Evolutionary conservation across 2,113 vertebrate species (phyloP).

Genomic region (Craseonycteris thonglongyai): DNA sequence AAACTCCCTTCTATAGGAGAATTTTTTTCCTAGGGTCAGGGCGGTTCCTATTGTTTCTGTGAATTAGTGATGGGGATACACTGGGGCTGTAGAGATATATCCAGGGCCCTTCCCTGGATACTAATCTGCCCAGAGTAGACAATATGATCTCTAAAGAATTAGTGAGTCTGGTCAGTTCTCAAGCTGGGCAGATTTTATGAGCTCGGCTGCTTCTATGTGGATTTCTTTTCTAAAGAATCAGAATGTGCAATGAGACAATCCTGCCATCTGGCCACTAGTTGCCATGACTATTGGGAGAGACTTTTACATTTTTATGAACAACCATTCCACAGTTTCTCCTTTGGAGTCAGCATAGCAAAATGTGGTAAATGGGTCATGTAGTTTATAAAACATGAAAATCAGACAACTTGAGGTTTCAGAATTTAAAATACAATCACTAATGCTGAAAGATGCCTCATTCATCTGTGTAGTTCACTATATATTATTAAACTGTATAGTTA

Average conservation of each 20-base stretch:
- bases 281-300: neutral
- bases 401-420: neutral
- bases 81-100: too few species aligned
- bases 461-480: neutral
- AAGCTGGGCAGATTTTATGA: neutral
- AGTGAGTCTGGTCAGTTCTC: neutral
- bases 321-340: neutral
- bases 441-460: neutral
- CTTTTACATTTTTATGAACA: neutral
- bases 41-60: neutral
- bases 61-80: neutral
- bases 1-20: neutral
- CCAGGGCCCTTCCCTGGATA: too few species aligned
- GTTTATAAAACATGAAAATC: neutral
- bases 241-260: neutral
- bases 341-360: neutral
- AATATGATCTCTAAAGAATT: neutral
- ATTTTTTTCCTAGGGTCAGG: neutral
- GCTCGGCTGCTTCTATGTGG: neutral
- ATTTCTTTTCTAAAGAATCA: constrained; percentile 38
- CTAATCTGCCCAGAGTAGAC: neutral
- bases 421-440: neutral
- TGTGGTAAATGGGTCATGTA: neutral
- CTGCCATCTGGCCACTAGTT: constrained; percentile 12
- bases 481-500: neutral